phyloP scores from a whole-genome alignment of 2,888 invertebrate genomes.

The Emesis furor region DNA sequence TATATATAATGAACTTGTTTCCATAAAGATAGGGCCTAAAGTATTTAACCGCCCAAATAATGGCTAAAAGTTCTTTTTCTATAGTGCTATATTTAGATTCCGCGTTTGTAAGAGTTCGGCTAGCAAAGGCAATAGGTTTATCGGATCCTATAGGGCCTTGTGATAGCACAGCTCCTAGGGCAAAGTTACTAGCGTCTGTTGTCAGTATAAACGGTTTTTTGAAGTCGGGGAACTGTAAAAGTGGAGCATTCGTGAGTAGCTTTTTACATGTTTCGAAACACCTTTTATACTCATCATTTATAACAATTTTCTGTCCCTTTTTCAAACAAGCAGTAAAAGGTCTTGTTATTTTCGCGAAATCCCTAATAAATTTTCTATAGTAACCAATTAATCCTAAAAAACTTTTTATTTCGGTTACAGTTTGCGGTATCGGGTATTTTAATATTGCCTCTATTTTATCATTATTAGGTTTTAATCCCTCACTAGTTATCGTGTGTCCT shows the following conservation, averaged over 20 bases:
- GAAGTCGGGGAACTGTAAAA: constrained; percentile 41
- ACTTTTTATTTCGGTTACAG: constrained; percentile 71
- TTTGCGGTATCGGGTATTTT: constrained; percentile 72
- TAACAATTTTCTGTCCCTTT: constrained; percentile 52
- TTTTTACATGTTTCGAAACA: constrained; percentile 62
- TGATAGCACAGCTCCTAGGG: constrained; percentile 74
- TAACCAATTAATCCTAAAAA: constrained; percentile 81
- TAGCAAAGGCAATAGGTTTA: constrained; percentile 67
- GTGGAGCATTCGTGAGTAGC: constrained; percentile 42
- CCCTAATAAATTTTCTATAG: constrained; percentile 78
- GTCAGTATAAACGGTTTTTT: constrained; percentile 57
- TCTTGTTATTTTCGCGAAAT: constrained; percentile 71
- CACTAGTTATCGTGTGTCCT: constrained; percentile 76
- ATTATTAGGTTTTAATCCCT: constrained; percentile 74
- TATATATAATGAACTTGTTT: too few species aligned
- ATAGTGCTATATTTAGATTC: constrained; percentile 26
- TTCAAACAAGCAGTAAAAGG: constrained; percentile 70
- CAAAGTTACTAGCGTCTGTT: constrained; percentile 75
- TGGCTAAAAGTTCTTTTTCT: too few species aligned
- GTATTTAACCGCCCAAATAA: too few species aligned
- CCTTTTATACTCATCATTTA: constrained; percentile 54
- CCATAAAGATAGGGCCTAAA: too few species aligned
- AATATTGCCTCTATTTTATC: constrained; percentile 62
- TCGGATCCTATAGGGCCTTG: constrained; percentile 75
- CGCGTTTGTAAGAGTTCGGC: constrained; percentile 28